Evolutionary conservation across 2,797 vertebrate species (phyloP), one percentile per base, ranked within the genome.

Genomic region (Tadarida brasiliensis): DNA sequence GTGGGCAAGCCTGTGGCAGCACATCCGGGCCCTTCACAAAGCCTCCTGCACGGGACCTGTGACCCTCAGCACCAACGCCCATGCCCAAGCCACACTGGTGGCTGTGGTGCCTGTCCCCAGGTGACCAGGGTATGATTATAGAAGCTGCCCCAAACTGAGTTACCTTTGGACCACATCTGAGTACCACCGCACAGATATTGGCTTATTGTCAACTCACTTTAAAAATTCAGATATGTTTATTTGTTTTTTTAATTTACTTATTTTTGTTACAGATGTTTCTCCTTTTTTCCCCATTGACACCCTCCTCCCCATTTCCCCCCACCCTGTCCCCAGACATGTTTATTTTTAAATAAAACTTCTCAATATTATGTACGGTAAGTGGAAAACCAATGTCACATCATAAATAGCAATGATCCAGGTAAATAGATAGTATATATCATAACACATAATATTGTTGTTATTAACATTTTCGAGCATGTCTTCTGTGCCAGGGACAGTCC

Each of bases 71-170:
- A 1, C 8, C 7, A 1, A 11, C 0, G 0, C 19, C n/a, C n/a
- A 16, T 0, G 0, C 67, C 8, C 14, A 0, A n/a, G 71, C 57
- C 86, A 3, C 47, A 10, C 0, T 10, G 33, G 3, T 0, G 19
- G 14, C 7, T 2, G 8, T 1, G 51, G 4, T 0, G 7, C 9
- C 81, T 1, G 3, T 3, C 56, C 39, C 56, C n/a, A 1, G 39
- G 56, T 4, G 16, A 5, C 39, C 24, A 2, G 67, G 35, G 7
- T 0, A 0, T 0, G 3, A 3, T 39, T 8, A 2, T 0, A 71
- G 35, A 87, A 73, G 3, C 77, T 26, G 65, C 19, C 19, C 47
- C 59, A 7, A 11, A 20, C 1, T 6, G 33, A 22, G 39, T 33
- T 35, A 4, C 68, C 39, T 5, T 4, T 22, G n/a, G 30, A 30